Base-by-base conservation (phyloP, 2,113 vertebrate species). In the Alosa alosa region DNA sequence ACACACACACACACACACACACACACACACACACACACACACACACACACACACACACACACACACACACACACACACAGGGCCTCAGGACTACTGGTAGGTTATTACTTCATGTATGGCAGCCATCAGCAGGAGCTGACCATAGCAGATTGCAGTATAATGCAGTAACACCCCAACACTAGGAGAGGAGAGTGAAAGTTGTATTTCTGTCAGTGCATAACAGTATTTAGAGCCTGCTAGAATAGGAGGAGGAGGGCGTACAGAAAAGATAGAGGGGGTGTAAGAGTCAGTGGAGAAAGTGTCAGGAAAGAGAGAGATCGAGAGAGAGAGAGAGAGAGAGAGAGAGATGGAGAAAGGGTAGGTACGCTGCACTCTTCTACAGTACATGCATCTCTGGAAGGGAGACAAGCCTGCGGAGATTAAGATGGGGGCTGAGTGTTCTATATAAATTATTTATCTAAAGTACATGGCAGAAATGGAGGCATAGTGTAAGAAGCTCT, bases 401-500 rank as follows among this genome's bases (percentile, higher is more conserved):
- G 84, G 86, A 84, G 81, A 87, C 84, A 84, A 90, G 39, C 82
- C 64, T 81, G n/a, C 84, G 81, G 41, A 86, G 87, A 90, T 88
- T 83, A 90, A 93, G 89, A 85, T 17, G 31, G 31, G 89, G 87
- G 52, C 49, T 84, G 49, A 50, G 72, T 39, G 72, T 78, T 78
- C 25, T 78, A 78, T 60, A 90, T 93, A 85, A 93, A 93, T 93
- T 88, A 92, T 92, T 84, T 60, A 91, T 81, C 60, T 39, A 83
- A 41, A 22, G 82, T 83, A 87, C 50, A 87, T 88, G 85, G 55
- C 78, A 31, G 13, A 78, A 86, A 46, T 6, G 11, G 57, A 52
- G 81, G 55, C 50, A 39, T 31, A 15, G 31, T 11, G 2, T 78
- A 15, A 39, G 64, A n/a, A 15, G 31, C 72, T 15, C 72, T 78